Evolutionary conservation across 2,797 vertebrate species (phyloP).

Genomic region (Cyclopterus lumpus): DNA sequence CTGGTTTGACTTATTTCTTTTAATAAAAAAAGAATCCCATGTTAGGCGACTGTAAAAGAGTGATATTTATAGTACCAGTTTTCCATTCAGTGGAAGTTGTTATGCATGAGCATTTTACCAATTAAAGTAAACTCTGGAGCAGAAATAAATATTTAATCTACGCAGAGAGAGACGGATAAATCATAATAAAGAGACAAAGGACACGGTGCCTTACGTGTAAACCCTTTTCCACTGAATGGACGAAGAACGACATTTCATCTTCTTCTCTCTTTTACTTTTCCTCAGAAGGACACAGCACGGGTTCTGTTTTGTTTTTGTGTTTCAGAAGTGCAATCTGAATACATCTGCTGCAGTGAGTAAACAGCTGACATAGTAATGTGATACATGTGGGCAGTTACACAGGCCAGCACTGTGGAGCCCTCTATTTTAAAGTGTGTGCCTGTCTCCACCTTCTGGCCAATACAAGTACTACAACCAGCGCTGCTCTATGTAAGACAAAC

Average conservation of each 20-base stretch:
- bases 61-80: neutral
- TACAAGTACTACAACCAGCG: slow-evolving; percentile 23
- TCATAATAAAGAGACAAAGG: neutral
- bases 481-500: neutral
- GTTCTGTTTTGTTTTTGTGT: slow-evolving; percentile 1
- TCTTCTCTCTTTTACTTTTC: neutral
- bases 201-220: neutral
- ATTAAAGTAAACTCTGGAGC: neutral
- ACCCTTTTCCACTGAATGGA: neutral
- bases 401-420: neutral
- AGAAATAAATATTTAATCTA: slow-evolving; percentile 1
- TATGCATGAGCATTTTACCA: neutral
- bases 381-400: neutral
- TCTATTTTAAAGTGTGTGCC: neutral
- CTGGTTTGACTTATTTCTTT: neutral
- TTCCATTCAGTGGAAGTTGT: neutral
- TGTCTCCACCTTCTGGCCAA: slow-evolving; percentile 40
- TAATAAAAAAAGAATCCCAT: neutral
- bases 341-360: neutral
- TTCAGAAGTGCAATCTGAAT: neutral
- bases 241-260: neutral
- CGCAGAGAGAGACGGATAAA: neutral
- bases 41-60: neutral
- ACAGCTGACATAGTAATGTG: neutral
- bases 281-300: neutral